A percentile compares a stretch with the other conserved stretches of the same genome.
These are phyloP conservation scores for Thunnus albacares DNA, from an alignment of 2,797 vertebrate genomes.

Conservation along the genomic window DNA sequence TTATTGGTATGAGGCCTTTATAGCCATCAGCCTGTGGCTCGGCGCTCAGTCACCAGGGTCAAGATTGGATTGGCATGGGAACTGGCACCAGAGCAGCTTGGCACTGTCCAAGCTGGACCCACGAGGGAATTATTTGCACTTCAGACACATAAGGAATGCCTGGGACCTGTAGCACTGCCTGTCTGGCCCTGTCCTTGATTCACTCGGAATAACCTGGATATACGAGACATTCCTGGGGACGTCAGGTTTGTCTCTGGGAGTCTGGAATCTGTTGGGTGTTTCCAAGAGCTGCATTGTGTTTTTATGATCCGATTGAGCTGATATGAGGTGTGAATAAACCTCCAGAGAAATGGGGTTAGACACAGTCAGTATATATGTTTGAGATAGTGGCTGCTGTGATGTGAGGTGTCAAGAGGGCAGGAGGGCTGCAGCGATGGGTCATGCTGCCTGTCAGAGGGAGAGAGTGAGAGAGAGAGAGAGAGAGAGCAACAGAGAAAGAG, in stretches of 20 bases:
- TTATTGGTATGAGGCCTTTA: constrained; percentile 56
- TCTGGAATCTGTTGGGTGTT: constrained; percentile 6
- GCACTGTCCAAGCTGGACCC: constrained; percentile 65
- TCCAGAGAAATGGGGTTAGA: constrained; percentile 32
- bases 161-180: constrained; percentile 57
- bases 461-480: constrained; percentile 49
- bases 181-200: constrained; percentile 61
- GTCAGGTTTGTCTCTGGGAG: constrained; percentile 16
- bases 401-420: constrained; percentile 58
- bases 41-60: constrained; percentile 56
- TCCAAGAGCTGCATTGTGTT: constrained; percentile 42
- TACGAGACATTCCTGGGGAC: constrained; percentile 47
- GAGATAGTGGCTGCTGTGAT: constrained; percentile 50
- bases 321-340: constrained; percentile 64
- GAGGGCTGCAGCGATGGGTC: constrained; percentile 52
- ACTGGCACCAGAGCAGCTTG: constrained; percentile 71
- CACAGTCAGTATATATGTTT: constrained; percentile 40
- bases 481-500: constrained; percentile 21
- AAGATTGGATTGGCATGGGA: constrained; percentile 79
- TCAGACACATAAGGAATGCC: constrained; percentile 77
- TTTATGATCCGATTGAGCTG: constrained; percentile 47
- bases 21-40: constrained; percentile 40
- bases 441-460: constrained; percentile 48
- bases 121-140: constrained; percentile 76
- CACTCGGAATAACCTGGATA: constrained; percentile 58